Conservation (phyloP, 2,797 vertebrate species). For the Etheostoma nigrum region DNA sequence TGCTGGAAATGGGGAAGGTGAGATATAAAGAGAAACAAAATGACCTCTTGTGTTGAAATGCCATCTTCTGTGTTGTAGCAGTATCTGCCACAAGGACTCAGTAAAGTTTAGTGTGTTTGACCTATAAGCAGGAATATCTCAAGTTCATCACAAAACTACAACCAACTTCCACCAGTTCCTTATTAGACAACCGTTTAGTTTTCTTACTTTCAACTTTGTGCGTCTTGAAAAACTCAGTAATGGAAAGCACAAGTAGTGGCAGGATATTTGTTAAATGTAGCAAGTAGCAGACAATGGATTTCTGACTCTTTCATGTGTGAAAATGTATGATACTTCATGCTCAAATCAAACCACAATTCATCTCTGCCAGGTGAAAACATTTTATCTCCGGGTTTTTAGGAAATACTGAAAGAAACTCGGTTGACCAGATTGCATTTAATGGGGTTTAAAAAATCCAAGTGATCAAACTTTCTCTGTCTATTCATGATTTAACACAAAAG, state of each 20-base stretch:
- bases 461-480: background rate
- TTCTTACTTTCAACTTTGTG: constrained; percentile 18
- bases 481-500: background rate
- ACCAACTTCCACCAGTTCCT: constrained; percentile 7
- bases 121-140: constrained; percentile 34
- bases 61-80: constrained; percentile 11
- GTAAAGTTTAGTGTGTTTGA: constrained; percentile 40
- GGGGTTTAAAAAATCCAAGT: background rate
- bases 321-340: background rate
- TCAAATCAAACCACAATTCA: background rate
- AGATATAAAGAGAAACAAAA: constrained; percentile 7
- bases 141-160: constrained; percentile 36
- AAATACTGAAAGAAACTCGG: background rate
- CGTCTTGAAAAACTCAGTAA: background rate
- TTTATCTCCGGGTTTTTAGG: background rate
- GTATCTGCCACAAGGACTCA: constrained; percentile 13
- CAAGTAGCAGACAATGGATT: background rate
- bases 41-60: constrained; percentile 18
- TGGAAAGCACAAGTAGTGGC: background rate
- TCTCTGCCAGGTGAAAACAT: background rate
- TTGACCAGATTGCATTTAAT: background rate
- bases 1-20: background rate
- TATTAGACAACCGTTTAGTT: constrained; percentile 9
- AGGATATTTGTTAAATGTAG: no score
- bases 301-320: background rate